phyloP scores from a whole-genome alignment of 2,888 invertebrate genomes.

The Anorthoa munda region DNA sequence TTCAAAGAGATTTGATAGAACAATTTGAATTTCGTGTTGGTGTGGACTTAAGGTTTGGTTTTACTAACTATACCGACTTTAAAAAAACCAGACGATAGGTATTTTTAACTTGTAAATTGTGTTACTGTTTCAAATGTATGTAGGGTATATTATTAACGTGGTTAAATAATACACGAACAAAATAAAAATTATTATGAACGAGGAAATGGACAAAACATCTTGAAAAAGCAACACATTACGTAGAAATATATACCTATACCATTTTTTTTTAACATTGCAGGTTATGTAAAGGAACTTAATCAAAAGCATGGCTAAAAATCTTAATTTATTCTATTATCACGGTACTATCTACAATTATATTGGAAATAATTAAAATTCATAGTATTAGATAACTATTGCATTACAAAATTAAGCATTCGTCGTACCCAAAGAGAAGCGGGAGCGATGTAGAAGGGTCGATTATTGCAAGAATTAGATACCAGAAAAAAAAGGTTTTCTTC shows the following conservation, averaged over 20 bases:
- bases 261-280: too few species aligned
- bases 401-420: neutral
- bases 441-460: slow-evolving; percentile 3
- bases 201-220: neutral
- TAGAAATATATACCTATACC: neutral
- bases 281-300: neutral
- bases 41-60: neutral
- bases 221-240: neutral
- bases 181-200: neutral
- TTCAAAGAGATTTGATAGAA: neutral
- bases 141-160: neutral
- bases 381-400: slow-evolving; percentile 7
- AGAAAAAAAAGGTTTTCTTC: too few species aligned
- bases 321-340: slow-evolving; percentile 51
- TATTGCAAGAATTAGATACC: neutral
- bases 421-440: neutral
- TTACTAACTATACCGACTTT: neutral
- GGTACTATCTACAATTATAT: slow-evolving; percentile 46
- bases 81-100: too few species aligned
- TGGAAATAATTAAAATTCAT: slow-evolving; percentile 28
- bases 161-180: neutral
- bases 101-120: too few species aligned
- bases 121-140: neutral
- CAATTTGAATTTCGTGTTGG: slow-evolving; percentile 15
- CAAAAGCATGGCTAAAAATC: neutral